phyloP scores from a whole-genome alignment of 2,113 vertebrate genomes.

The Corvus hawaiiensis region DNA sequence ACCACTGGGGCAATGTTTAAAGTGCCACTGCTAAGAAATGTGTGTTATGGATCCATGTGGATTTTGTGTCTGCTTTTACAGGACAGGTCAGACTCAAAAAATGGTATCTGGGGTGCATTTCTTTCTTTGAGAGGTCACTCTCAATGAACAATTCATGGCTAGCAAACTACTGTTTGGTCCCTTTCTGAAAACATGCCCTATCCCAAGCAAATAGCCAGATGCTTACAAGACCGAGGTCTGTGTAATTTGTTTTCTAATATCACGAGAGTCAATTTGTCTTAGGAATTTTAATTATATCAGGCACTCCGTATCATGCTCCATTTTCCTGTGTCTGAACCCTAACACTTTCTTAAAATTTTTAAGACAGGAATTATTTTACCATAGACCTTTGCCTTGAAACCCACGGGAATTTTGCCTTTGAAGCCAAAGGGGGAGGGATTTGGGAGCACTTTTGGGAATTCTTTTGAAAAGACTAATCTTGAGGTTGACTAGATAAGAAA shows the following conservation, averaged over 20 bases:
- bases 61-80: not conserved
- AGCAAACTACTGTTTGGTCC: not conserved
- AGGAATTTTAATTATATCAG: not conserved
- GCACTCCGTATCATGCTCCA: not conserved
- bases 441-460: not conserved
- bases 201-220: not conserved
- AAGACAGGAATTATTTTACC: not conserved
- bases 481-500: not conserved
- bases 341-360: not conserved
- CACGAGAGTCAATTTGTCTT: not conserved
- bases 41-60: not conserved
- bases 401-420: not conserved
- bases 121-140: not conserved
- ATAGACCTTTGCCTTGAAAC: not conserved
- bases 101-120: not conserved
- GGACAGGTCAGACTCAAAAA: not conserved
- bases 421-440: not conserved
- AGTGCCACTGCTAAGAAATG: not conserved
- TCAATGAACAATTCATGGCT: not conserved
- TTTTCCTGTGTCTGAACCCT: not conserved
- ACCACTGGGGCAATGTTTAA: not conserved
- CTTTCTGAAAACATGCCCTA: not conserved
- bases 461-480: not conserved
- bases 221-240: not conserved
- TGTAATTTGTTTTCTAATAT: not conserved